Evolutionary conservation across 2,113 vertebrate species (phyloP), one percentile per base, ranked within the genome.

Genomic region (Etia nguti): DNA sequence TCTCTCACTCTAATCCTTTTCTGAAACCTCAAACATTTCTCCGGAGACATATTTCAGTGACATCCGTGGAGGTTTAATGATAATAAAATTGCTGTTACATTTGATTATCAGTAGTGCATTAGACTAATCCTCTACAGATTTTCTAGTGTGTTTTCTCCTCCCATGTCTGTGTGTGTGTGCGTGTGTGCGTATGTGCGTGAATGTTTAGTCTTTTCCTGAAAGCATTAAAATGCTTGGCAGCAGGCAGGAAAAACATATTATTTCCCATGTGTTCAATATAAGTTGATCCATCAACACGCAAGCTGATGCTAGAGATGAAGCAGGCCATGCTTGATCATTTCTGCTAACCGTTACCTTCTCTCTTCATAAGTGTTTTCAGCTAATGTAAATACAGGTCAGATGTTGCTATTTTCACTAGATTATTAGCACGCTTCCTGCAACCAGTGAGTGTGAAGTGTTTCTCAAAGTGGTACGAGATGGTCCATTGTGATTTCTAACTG

Each of bases 171-270:
- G 50, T 70, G 68, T 16, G 62, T 26, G 24, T 65, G 16, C 18
- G 62, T 8, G 22, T 2, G 41, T 4, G 4, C 1, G 2, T 65
- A 0, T 77, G 52, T 75, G 43, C 1, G 4, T 73, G 70, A 5
- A 26, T 83, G 11, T 83, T 82, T 36, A 10, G 83, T 20, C 18
- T 52, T 85, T 86, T 85, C 77, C 86, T 82, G 84, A 43, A 88
- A 89, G 92, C 91, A 90, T 93, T 92, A 92, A 54, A 73, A 57
- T 85, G 86, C 89, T 91, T 93, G 87, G 86, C 87, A 86, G 31
- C 59, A 46, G 10, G 11, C 13, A 22, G 22, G 22, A 81, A 55
- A 85, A 85, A 65, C 59, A 77, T 4, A 81, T 83, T 83, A 82
- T 68, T 34, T 82, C 81, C 60, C n/a, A 36, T 36, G 46, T 86